Evolutionary conservation across 2,797 vertebrate species (phyloP).

Genomic region (Pseudomugil tenellus): DNA sequence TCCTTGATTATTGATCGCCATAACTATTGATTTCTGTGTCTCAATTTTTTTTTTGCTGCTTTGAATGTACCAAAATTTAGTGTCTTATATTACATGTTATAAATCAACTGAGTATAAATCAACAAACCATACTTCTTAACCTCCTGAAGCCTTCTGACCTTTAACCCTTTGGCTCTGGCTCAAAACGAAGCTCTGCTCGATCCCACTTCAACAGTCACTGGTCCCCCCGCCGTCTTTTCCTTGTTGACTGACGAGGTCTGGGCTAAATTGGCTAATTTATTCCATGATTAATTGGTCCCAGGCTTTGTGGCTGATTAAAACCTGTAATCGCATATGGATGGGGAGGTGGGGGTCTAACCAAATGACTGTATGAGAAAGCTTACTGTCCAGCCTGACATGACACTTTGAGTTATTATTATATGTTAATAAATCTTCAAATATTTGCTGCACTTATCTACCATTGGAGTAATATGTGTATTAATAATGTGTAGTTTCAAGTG

Average conservation of each 20-base stretch:
- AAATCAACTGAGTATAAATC: slow-evolving; percentile 34
- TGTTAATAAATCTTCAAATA: slow-evolving; percentile 6
- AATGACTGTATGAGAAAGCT: slow-evolving; percentile 64
- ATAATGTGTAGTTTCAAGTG: background rate
- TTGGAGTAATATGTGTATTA: too few species aligned
- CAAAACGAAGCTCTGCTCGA: slow-evolving; percentile 17
- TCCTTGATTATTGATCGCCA: slow-evolving; percentile 35
- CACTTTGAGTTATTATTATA: slow-evolving; percentile 17
- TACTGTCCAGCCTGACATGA: slow-evolving; percentile 43
- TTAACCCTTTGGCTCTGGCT: slow-evolving; percentile 38
- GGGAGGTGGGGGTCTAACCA: slow-evolving; percentile 38
- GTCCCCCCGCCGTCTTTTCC: slow-evolving; percentile 45
- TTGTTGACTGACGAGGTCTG: slow-evolving; percentile 51
- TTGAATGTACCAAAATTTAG: slow-evolving; percentile 31
- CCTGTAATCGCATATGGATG: slow-evolving; percentile 71
- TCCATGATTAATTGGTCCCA: slow-evolving; percentile 73
- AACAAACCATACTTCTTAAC: slow-evolving; percentile 27
- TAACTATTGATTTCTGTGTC: slow-evolving; percentile 55
- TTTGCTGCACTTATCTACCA: slow-evolving; percentile 1
- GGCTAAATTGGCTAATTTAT: slow-evolving; percentile 74
- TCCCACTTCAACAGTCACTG: slow-evolving; percentile 44
- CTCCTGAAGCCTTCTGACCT: slow-evolving; percentile 34
- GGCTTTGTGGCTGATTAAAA: slow-evolving; percentile 77
- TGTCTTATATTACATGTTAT: slow-evolving; percentile 49
- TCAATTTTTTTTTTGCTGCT: slow-evolving; percentile 25